A percentile compares a stretch with the other conserved stretches of the same genome.
Conservation (phyloP, 2,888 invertebrate species). For the Sisyra nigra region DNA sequence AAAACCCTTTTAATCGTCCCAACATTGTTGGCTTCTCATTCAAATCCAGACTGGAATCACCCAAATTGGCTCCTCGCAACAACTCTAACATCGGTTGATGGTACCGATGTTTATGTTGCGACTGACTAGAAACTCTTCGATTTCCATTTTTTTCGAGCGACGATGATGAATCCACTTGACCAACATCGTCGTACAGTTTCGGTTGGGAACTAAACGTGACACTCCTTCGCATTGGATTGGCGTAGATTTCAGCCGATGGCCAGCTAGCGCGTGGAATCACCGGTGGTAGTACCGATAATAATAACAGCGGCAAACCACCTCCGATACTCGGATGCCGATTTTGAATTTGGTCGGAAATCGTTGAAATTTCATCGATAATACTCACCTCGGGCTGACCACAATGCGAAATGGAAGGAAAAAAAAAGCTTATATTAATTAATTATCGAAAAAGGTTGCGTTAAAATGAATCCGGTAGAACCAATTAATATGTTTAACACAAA, state of each 20-base stretch:
- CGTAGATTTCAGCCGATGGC: constrained; percentile 54
- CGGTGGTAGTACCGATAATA: constrained; percentile 56
- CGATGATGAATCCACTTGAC: not conserved
- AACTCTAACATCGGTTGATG: constrained; percentile 24
- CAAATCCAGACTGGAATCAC: constrained; percentile 11
- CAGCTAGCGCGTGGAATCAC: constrained; percentile 62
- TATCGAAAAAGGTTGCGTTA: too few species aligned
- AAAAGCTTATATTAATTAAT: too few species aligned
- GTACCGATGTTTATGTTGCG: too few species aligned
- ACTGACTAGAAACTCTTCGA: too few species aligned
- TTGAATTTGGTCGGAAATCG: constrained; percentile 13
- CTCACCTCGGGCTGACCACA: constrained; percentile 13
- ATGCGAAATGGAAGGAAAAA: too few species aligned
- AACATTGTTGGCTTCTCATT: constrained; percentile 15
- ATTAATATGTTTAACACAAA: too few species aligned
- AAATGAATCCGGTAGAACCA: too few species aligned
- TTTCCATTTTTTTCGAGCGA: not conserved
- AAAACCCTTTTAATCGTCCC: constrained; percentile 18
- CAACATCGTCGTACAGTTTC: constrained; percentile 35
- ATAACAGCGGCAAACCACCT: constrained; percentile 50
- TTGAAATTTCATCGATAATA: constrained; percentile 13
- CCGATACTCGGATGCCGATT: constrained; percentile 34
- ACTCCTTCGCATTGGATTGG: constrained; percentile 37
- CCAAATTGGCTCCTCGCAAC: constrained; percentile 32
- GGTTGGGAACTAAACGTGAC: constrained; percentile 51